These are phyloP conservation scores for Pterocles burchelli DNA, from an alignment of 2,113 vertebrate species.

Conservation along the genomic window DNA sequence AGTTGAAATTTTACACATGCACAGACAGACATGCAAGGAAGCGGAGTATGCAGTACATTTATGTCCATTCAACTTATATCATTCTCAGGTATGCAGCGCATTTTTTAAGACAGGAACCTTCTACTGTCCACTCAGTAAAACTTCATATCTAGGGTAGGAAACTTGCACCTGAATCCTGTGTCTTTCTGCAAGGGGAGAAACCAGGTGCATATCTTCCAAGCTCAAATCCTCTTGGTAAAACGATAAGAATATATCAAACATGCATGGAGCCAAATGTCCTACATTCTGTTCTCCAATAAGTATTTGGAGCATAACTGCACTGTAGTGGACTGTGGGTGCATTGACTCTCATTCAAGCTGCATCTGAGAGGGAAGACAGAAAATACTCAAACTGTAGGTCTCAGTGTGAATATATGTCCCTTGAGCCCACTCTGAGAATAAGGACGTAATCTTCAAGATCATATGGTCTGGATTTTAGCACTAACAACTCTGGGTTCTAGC, in stretches of 20 bases:
- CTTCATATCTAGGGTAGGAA: background rate
- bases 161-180: background rate
- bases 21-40: background rate
- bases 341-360: background rate
- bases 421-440: background rate
- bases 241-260: background rate
- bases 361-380: background rate
- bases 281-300: background rate
- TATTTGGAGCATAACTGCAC: background rate
- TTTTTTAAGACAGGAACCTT: background rate
- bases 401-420: background rate
- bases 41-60: background rate
- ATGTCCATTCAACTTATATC: background rate
- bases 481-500: background rate
- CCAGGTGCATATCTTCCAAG: background rate
- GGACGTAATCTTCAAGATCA: background rate
- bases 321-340: background rate
- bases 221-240: background rate
- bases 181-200: background rate
- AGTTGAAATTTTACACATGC: background rate
- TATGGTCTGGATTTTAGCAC: background rate
- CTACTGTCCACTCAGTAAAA: background rate
- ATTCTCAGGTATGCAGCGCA: background rate
- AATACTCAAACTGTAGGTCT: background rate
- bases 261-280: rapidly evolving